These are phyloP conservation scores for Apamea monoglypha DNA, from an alignment of 2,888 invertebrate genomes.

Conservation along the genomic window DNA sequence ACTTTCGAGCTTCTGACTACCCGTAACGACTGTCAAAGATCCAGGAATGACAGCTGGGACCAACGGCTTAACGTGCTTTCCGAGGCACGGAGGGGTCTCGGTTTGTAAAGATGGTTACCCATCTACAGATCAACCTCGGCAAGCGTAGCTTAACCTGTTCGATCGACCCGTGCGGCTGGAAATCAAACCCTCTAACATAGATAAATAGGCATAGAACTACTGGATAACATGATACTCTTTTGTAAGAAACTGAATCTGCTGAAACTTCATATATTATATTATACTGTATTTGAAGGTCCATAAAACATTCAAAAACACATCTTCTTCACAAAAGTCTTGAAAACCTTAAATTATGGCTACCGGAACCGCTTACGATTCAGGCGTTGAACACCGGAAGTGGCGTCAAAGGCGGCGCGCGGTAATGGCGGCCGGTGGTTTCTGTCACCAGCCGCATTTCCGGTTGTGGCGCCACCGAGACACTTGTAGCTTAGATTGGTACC, in stretches of 20 bases:
- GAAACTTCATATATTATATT: not conserved
- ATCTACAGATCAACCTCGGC: no score
- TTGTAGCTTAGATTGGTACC: slow-evolving; percentile 48
- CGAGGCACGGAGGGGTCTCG: no score
- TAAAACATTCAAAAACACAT: slow-evolving; percentile 22
- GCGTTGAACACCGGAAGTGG: slow-evolving; percentile 69
- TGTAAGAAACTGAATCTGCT: not conserved
- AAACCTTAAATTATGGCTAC: slow-evolving; percentile 51
- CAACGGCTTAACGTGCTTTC: no score
- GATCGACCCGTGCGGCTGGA: no score
- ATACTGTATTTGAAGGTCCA: not conserved
- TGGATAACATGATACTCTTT: not conserved
- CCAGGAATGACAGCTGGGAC: no score
- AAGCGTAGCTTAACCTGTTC: no score
- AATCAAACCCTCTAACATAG: not conserved
- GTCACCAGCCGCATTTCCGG: slow-evolving; percentile 68
- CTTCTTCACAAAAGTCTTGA: slow-evolving; percentile 44
- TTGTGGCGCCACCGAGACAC: slow-evolving; percentile 46
- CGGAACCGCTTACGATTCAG: slow-evolving; percentile 69
- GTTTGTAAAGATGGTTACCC: no score
- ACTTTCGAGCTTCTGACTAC: no score
- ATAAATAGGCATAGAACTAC: not conserved
- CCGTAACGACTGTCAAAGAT: no score
- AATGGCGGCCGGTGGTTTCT: slow-evolving; percentile 62
- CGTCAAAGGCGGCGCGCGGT: slow-evolving; percentile 55